Evolutionary conservation across 2,797 vertebrate genomes (phyloP), one percentile per base, ranked within the genome.

Genomic region (Poeciliopsis presidionis): DNA sequence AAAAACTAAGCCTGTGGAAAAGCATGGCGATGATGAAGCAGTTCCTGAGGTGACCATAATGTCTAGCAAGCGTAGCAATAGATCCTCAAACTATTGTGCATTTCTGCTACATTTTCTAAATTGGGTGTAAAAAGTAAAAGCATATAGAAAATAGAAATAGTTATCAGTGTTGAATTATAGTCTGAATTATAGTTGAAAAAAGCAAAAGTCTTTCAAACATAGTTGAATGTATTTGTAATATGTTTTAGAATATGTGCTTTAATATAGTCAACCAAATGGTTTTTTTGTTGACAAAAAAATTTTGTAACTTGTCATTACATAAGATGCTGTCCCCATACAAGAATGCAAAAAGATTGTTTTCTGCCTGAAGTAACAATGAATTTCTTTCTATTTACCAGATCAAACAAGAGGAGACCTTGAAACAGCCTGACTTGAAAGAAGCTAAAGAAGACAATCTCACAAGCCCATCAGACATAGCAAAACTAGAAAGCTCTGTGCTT

Each of bases 391-490:
- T 84, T 93, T 75, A 78, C 82, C 95, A 96, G 91, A 91, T 91
- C 72, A 96, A 97, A 91, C 94, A 94, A 2, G 59, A 30, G 82
- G 95, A 96, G 79, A 91, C 94, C 41, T 86, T 95, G 61, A 97
- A 93, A 86, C 94, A 96, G 84, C 91, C 94, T 84, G 81, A 39
- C 77, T 95, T 96, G 82, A 96, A 95, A 90, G 96, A 96, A 46
- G 88, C 91, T 41, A 96, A 95, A 89, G 97, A 96, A 90, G 91
- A 90, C 61, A 97, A 96, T 88, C 96, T 96, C 51, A 96, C 96
- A 28, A 98, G 97, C 89, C 97, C 96, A 49, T 97, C 97, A 75
- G 98, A 98, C 90, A 90, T 99, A 71, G 97, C 97, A 72, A 99
- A 98, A 90, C 85, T 96, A 93, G 97, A 99, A 92, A 99, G 96